These are phyloP conservation scores for Adelognathus sp. DNA, from an alignment of 2,888 invertebrate species.

Conservation along the genomic window DNA sequence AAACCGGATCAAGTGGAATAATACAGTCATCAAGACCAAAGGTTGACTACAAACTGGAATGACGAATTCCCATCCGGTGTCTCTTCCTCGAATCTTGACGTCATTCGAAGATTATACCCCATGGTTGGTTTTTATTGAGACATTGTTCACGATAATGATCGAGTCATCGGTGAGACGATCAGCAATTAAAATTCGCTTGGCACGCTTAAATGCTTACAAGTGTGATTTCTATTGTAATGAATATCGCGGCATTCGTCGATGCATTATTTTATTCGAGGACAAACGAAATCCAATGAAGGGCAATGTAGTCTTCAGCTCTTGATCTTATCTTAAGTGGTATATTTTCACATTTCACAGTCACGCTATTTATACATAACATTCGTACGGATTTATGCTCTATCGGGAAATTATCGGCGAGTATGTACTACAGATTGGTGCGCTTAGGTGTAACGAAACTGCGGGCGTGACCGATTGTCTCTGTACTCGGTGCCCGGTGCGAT, in stretches of 20 bases:
- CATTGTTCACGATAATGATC: not conserved
- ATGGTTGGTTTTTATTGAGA: not conserved
- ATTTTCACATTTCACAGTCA: constrained; percentile 30
- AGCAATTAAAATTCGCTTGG: constrained; percentile 14
- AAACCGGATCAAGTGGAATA: not conserved
- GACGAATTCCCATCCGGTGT: not conserved
- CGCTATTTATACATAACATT: constrained; percentile 39
- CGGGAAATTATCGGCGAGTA: not conserved
- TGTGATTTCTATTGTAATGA: not conserved
- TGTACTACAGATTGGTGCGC: not conserved
- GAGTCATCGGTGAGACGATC: not conserved
- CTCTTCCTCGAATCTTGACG: not conserved
- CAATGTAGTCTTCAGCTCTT: constrained; percentile 17
- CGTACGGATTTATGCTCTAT: not conserved
- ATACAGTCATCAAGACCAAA: not conserved
- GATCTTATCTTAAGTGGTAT: constrained; percentile 24
- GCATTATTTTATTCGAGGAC: not conserved
- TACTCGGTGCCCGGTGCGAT: constrained; percentile 55
- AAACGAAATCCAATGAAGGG: constrained; percentile 37
- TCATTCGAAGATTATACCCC: too few species aligned
- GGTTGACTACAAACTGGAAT: not conserved
- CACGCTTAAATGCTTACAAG: not conserved
- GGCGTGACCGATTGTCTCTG: not conserved
- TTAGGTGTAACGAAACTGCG: not conserved
- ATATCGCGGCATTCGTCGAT: not conserved